These are phyloP conservation scores for Cromileptes altivelis DNA, from an alignment of 2,113 vertebrate species.

Conservation along the genomic window DNA sequence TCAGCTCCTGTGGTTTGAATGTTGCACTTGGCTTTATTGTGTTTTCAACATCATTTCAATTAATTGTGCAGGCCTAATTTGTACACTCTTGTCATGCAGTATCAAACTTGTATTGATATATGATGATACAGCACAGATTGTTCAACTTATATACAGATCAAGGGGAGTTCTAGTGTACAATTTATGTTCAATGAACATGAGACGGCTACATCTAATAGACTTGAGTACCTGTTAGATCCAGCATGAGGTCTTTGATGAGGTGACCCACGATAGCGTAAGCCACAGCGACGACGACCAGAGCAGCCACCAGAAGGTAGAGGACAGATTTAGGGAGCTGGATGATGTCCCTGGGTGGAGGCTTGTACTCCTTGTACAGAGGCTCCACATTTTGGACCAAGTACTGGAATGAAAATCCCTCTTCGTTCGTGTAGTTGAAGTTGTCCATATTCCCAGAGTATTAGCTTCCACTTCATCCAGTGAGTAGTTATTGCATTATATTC, in stretches of 20 bases:
- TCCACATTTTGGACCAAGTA: conserved; percentile 74
- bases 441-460: conserved; percentile 65
- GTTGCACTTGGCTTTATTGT: no score
- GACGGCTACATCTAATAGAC: background rate
- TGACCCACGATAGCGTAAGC: conserved; percentile 90
- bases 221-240: conserved; percentile 85
- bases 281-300: conserved; percentile 85
- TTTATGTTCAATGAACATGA: background rate
- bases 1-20: no score
- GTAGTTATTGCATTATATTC: conserved; percentile 37
- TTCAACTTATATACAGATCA: background rate
- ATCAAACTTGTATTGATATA: background rate
- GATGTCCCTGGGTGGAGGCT: conserved; percentile 82
- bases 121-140: background rate
- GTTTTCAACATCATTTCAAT: no score
- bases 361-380: conserved; percentile 85
- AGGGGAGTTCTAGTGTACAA: background rate
- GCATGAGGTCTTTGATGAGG: conserved; percentile 88
- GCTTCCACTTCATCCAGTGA: conserved; percentile 1
- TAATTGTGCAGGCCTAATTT: background rate
- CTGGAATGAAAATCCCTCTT: conserved; percentile 61
- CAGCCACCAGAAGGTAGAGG: conserved; percentile 86
- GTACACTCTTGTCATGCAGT: background rate
- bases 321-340: conserved; percentile 85
- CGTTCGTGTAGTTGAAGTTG: conserved; percentile 72